phyloP scores from a whole-genome alignment of 2,113 vertebrate species.

The Capreolus pygargus region DNA sequence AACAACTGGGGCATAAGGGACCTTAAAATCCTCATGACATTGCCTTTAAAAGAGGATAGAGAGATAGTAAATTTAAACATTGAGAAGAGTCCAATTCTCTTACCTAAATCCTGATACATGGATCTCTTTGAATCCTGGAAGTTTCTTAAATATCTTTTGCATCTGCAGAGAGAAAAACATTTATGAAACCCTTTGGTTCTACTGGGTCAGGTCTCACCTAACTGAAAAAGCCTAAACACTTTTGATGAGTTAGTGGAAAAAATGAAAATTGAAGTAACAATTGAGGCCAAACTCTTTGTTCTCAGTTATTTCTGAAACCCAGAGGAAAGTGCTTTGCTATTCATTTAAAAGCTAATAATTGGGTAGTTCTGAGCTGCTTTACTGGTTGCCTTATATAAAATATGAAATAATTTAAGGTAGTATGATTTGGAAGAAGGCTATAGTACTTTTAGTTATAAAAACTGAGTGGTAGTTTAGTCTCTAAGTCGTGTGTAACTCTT shows the following conservation, averaged over 20 bases:
- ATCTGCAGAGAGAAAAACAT: slow-evolving; percentile 82
- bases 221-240: slow-evolving; percentile 14
- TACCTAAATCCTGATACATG: slow-evolving; percentile 89
- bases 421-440: background rate
- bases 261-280: background rate
- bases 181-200: background rate
- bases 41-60: background rate
- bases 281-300: background rate
- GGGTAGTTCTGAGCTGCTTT: slow-evolving; percentile 11
- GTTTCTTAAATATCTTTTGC: slow-evolving; percentile 89
- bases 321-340: background rate
- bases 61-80: background rate
- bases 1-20: background rate
- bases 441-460: background rate
- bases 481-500: background rate
- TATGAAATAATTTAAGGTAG: background rate
- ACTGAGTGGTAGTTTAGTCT: background rate
- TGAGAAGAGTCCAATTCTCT: background rate
- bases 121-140: slow-evolving; percentile 91
- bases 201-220: slow-evolving; percentile 3
- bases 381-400: slow-evolving; percentile 22
- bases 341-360: background rate
- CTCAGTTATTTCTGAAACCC: background rate
- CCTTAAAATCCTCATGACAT: slow-evolving; percentile 17
- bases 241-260: slow-evolving; percentile 20